These are phyloP conservation scores for Anthophora plumipes DNA, from an alignment of 2,888 invertebrate species.

Conservation along the genomic window DNA sequence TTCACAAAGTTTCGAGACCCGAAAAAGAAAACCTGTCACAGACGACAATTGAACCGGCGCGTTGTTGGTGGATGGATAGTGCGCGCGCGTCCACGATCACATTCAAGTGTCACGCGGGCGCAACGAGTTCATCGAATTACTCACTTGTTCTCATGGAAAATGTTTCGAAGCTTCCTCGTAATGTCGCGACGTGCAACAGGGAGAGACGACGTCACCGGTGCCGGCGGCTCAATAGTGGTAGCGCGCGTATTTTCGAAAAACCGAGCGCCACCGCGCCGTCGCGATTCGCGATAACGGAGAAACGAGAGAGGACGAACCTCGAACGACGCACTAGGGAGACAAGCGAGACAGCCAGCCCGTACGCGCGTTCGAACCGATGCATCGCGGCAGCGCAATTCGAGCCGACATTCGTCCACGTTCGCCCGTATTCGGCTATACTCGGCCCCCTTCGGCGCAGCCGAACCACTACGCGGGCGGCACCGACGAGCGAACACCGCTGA, in stretches of 20 bases:
- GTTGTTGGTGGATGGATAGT: slow-evolving; percentile 6
- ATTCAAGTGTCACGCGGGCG: slow-evolving; percentile 50
- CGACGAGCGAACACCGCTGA: slow-evolving; percentile 10
- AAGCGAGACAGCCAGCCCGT: slow-evolving; percentile 59
- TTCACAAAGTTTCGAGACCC: neutral
- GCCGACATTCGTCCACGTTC: slow-evolving; percentile 70
- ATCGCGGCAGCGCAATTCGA: slow-evolving; percentile 76
- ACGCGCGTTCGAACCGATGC: slow-evolving; percentile 73
- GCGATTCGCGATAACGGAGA: slow-evolving; percentile 41
- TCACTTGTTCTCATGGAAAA: slow-evolving; percentile 3
- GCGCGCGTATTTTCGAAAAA: slow-evolving; percentile 53
- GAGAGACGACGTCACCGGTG: neutral
- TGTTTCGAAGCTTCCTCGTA: neutral
- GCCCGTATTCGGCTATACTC: slow-evolving; percentile 62
- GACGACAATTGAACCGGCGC: slow-evolving; percentile 19
- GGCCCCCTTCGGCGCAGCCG: slow-evolving; percentile 54
- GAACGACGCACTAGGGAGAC: slow-evolving; percentile 60
- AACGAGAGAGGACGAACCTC: slow-evolving; percentile 57
- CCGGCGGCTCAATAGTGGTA: neutral
- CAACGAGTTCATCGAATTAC: slow-evolving; percentile 44
- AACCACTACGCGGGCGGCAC: slow-evolving; percentile 64
- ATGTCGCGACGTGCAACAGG: slow-evolving; percentile 8
- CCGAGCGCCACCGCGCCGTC: slow-evolving; percentile 37
- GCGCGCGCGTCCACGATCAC: slow-evolving; percentile 25
- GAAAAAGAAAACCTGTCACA: neutral